Base-by-base conservation (phyloP, 1,140 invertebrate genomes). In the Caerostris darwini region DNA sequence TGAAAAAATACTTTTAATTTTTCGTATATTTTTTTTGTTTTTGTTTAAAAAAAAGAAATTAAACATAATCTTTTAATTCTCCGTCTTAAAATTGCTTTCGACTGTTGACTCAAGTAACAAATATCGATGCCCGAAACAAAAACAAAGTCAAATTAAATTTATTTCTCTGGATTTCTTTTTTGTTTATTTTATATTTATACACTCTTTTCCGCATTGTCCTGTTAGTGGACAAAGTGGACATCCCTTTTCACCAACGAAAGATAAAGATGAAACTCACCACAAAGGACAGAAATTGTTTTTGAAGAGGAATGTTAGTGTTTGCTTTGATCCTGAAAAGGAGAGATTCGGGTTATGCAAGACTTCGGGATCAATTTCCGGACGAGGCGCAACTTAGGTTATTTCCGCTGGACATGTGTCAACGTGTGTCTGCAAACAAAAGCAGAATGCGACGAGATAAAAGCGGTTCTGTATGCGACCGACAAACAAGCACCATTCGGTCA, bases 71-170 rank as follows among this genome's bases (percentile, higher is more conserved):
- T 5, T 86, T 89, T 89, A 69, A 69, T 89, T 61, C 12, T 69
- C 4, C 17, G 3, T 14, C 61, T 6, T 54, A 6, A 14, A 50
- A 14, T 34, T 69, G 12, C 56, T 19, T 88, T 67, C 61, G 69
- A 67, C 61, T 69, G 17, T 56, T 88, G 6, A 34, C 34, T 56
- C 5, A 69, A n/a, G n/a, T 54, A 34, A 54, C 64, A 88, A 53
- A 88, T 50, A 67, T n/a, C 5, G 19, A n/a, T n/a, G 17, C 7
- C 5, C 5, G 53, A 88, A 69, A 88, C 86, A 69, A 88, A 67
- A 69, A 88, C 86, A 88, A 88, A 88, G 56, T 34, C 14, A 88
- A 88, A 88, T 88, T 88, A 88, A 88, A 88, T 88, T 88, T 88
- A 69, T 61, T 54, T 69, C 61, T 10, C 17, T 71, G n/a, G 6